Percentiles rank a stretch among this genome's conserved stretches.
phyloP scores from a whole-genome alignment of 2,888 invertebrate genomes.

The Dromius quadrimaculatus region DNA sequence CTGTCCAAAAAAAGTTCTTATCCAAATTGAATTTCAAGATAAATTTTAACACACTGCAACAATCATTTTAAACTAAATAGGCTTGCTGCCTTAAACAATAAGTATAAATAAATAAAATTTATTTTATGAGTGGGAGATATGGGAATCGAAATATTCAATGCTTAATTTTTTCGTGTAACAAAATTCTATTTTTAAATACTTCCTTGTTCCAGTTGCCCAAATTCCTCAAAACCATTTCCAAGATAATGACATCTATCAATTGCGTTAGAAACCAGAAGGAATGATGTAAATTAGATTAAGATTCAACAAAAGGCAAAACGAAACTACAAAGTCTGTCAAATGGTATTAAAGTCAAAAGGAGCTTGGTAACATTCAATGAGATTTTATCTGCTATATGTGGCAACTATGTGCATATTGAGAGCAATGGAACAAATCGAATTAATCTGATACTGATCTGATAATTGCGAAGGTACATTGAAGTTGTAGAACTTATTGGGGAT shows the following conservation, averaged over 20 bases:
- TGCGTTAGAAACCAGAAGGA: constrained; percentile 8
- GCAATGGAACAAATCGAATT: not conserved
- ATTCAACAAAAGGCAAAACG: constrained; percentile 3
- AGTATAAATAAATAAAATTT: no score
- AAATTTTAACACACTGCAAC: no score
- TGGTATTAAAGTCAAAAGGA: constrained; percentile 24
- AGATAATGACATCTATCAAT: constrained; percentile 16
- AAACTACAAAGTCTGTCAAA: constrained; percentile 6
- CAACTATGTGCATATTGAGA: constrained; percentile 6
- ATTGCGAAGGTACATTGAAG: not conserved
- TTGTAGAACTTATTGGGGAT: constrained; percentile 19
- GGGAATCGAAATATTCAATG: no score
- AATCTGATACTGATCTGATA: not conserved
- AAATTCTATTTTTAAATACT: no score
- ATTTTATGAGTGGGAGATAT: no score
- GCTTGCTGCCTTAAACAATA: no score
- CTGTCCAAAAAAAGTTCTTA: no score
- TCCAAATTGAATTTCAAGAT: no score
- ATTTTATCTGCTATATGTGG: constrained; percentile 8
- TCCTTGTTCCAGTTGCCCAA: not conserved
- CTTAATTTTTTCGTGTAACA: no score
- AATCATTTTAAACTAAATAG: no score
- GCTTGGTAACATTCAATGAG: constrained; percentile 14
- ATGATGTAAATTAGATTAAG: constrained; percentile 15
- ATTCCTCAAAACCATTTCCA: constrained; percentile 7